A percentile compares a stretch with the other conserved stretches of the same genome.
Conservation (phyloP, 2,113 vertebrate genomes). For the Ctenodactylus gundi region DNA sequence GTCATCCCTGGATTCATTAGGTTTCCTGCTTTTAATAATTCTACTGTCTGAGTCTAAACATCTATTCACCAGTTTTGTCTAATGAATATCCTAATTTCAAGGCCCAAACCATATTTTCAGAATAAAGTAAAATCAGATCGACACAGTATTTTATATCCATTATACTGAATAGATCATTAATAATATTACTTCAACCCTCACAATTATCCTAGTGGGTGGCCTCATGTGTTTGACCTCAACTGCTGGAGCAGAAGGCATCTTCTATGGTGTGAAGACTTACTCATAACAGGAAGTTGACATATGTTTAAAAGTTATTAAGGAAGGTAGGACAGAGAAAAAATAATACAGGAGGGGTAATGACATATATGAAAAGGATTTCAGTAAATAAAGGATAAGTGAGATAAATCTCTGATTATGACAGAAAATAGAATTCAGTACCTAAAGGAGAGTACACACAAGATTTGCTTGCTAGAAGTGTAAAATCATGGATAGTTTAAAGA, state of each 20-base stretch:
- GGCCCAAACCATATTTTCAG: background rate
- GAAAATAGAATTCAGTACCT: background rate
- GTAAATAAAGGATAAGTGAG: background rate
- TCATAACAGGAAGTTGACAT: background rate
- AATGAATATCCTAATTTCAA: background rate
- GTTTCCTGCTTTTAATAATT: background rate
- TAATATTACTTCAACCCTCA: background rate
- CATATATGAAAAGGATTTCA: background rate
- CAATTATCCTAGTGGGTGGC: background rate
- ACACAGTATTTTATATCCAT: background rate
- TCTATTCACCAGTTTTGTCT: background rate
- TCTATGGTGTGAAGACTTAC: background rate
- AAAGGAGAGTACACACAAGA: background rate
- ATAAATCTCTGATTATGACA: background rate
- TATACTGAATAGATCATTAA: background rate
- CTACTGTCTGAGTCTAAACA: background rate
- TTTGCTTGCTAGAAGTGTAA: background rate
- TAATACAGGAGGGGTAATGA: background rate
- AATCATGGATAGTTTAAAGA: background rate
- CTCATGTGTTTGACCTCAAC: background rate
- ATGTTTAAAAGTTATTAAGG: background rate
- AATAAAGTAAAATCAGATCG: background rate
- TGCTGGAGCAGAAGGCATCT: background rate
- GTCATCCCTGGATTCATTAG: too few relatives aligned
- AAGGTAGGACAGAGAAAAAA: background rate